Evolutionary conservation across 2,797 vertebrate genomes (phyloP), one percentile per base, ranked within the genome.

Genomic region (Pangasius sanitwongsei): DNA sequence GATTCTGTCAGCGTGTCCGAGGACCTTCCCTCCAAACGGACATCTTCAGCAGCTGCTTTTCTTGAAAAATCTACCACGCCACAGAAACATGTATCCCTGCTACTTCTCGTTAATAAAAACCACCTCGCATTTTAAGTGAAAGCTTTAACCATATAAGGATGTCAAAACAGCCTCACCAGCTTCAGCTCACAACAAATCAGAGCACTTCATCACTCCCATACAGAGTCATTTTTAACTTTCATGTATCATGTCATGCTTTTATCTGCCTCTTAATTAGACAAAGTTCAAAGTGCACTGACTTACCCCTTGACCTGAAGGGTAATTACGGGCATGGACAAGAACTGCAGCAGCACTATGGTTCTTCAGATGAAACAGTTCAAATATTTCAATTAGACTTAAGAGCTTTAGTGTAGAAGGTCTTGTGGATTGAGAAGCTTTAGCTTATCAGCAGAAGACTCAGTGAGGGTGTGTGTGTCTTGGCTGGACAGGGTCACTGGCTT

Each of bases 301-400:
- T 85, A 92, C 92, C 91, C 89, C 85, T 87, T 91, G 89, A 92
- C 88, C 84, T 90, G 90, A 12, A 88, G 86, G 65, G 88, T 85
- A 80, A 91, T 67, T 91, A 91, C 89, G 78, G 85, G 90, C 91
- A 90, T 89, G 86, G 86, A 89, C 84, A 59, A 87, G 86, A 89
- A 67, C 63, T 34, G 8, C 44, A 65, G 69, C 59, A 53, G 61
- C 31, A 41, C 88, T 81, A 6, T 34, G 63, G 77, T 1, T 3
- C 85, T 87, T 53, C 85, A 70, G 82, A 84, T 28, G 57, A 55
- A 87, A 67, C 44, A 2, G 69, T 67, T 37, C 4, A 80, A 70
- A 81, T 69, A 31, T 65, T 67, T 57, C 8, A 69, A 61, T 75
- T 28, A 72, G 15, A 48, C 41, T 87, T 55, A n/a, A 37, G 41